Conservation (phyloP, 2,888 invertebrate species). For the Octodonta nipae region DNA sequence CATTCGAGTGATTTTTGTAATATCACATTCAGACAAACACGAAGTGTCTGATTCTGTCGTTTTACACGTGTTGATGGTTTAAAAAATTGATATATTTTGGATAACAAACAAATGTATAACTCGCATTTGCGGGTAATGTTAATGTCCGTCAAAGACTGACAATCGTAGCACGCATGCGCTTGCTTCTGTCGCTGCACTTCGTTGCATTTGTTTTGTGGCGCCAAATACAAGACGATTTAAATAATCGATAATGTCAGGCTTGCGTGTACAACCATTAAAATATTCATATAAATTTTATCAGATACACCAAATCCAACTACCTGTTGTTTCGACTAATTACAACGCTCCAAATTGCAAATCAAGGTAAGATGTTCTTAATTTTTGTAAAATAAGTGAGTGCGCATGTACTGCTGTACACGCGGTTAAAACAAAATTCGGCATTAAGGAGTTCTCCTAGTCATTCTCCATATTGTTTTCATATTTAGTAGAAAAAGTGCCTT, state of each 20-base stretch:
- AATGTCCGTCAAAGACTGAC: slow-evolving; percentile 23
- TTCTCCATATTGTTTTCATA: too few relatives aligned
- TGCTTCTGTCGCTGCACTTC: slow-evolving; percentile 9
- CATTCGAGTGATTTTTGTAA: slow-evolving; percentile 15
- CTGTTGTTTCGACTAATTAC: too few relatives aligned
- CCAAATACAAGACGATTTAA: slow-evolving; percentile 22
- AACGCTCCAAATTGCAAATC: too few relatives aligned
- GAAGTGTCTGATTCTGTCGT: slow-evolving; percentile 13
- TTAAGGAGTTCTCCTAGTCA: too few relatives aligned
- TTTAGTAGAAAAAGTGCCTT: too few relatives aligned
- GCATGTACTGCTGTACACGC: too few relatives aligned
- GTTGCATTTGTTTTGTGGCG: slow-evolving; percentile 25
- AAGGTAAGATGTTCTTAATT: too few relatives aligned
- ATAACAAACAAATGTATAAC: slow-evolving; percentile 23
- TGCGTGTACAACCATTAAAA: too few relatives aligned
- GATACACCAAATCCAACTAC: too few relatives aligned
- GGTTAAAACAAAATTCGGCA: too few relatives aligned
- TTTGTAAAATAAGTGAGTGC: too few relatives aligned
- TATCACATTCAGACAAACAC: slow-evolving; percentile 13
- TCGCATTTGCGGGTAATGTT: slow-evolving; percentile 22
- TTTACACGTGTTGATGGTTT: slow-evolving; percentile 15
- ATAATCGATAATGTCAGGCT: slow-evolving; percentile 26
- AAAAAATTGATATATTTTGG: slow-evolving; percentile 21
- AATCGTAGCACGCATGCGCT: slow-evolving; percentile 7
- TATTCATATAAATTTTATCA: too few relatives aligned